Conservation (phyloP, 2,797 vertebrate genomes). For the Argya squamiceps region DNA sequence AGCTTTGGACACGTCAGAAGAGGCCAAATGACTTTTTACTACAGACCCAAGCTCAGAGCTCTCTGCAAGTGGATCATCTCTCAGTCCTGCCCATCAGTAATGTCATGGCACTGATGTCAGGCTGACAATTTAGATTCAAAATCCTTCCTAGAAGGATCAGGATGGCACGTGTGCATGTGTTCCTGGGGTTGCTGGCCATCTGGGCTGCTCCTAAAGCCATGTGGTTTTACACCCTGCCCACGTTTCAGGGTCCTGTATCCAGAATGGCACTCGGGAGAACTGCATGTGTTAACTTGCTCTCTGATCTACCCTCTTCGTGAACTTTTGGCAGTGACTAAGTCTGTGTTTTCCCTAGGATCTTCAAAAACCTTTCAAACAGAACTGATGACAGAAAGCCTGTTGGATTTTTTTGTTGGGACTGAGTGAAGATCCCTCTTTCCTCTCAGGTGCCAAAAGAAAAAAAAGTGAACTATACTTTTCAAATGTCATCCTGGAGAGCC, state of each 20-base stretch:
- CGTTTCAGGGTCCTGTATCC: background rate
- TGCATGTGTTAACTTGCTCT: background rate
- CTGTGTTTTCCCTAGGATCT: background rate
- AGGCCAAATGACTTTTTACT: background rate
- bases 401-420: conserved; percentile 22
- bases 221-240: conserved; percentile 53
- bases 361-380: conserved; percentile 2
- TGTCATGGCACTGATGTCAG: background rate
- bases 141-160: conserved; percentile 53
- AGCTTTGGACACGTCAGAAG: background rate
- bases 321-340: background rate
- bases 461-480: background rate
- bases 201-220: conserved; percentile 26
- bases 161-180: background rate
- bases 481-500: conserved; percentile 42
- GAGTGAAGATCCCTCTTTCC: background rate
- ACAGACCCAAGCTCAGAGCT: background rate
- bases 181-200: conserved; percentile 41
- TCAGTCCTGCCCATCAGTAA: background rate
- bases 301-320: background rate
- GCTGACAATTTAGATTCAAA: conserved; percentile 19
- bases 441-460: background rate
- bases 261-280: background rate
- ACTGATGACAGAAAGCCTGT: conserved; percentile 1
- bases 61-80: background rate